Conservation (phyloP, 37 sponge, comb jelly and placozoan genomes). For the Tethya wilhelma region DNA sequence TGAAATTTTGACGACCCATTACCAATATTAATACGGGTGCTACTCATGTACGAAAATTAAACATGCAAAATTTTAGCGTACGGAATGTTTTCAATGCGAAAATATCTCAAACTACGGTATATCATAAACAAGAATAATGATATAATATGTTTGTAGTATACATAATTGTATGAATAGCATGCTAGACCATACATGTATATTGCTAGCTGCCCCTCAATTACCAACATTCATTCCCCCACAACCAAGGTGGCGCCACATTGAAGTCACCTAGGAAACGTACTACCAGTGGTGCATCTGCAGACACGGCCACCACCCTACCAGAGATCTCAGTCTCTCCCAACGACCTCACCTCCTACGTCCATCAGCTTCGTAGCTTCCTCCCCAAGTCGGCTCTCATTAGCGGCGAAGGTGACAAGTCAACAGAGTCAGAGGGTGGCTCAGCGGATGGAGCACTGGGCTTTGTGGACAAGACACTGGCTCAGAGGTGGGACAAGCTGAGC, state of each 20-base stretch:
- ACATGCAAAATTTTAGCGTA: too few species aligned
- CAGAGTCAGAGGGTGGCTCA: not conserved
- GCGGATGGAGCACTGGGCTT: not conserved
- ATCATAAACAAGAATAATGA: too few species aligned
- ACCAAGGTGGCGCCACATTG: not conserved
- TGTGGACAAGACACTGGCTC: not conserved
- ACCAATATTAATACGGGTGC: too few species aligned
- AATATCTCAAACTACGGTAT: too few species aligned
- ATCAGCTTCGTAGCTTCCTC: constrained; percentile 45
- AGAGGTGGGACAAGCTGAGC: constrained; percentile 33
- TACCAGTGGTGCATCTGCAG: constrained; percentile 12
- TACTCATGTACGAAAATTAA: too few species aligned
- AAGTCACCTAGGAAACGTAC: not conserved
- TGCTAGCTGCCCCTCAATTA: too few species aligned
- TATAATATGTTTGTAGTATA: too few species aligned
- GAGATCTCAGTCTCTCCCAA: constrained; percentile 6
- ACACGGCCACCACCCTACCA: not conserved
- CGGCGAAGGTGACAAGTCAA: not conserved
- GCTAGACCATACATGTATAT: too few species aligned
- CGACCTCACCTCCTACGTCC: constrained; percentile 42
- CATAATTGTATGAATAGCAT: too few species aligned
- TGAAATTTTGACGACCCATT: too few species aligned
- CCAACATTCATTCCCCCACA: not conserved
- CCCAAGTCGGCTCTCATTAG: constrained; percentile 15
- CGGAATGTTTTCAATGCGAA: too few species aligned